These are phyloP conservation scores for Trisateles emortualis DNA, from an alignment of 2,888 invertebrate species.

Conservation along the genomic window DNA sequence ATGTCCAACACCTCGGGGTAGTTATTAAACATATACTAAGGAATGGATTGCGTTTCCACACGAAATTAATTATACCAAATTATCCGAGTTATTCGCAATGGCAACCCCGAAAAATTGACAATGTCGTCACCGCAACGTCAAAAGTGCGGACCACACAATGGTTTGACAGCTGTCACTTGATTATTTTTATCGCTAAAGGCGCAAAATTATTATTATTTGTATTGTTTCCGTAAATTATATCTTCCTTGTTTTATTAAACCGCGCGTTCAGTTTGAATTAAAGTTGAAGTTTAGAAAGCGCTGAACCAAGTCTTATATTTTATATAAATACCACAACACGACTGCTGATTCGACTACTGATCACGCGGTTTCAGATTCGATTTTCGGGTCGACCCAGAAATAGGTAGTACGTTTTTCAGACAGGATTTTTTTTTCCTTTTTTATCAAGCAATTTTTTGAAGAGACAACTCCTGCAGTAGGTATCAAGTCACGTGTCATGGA, in stretches of 20 bases:
- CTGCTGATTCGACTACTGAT: no score
- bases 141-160: slow-evolving; percentile 61
- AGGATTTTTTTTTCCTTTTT: no score
- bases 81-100: slow-evolving; percentile 39
- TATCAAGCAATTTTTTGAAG: no score
- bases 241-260: slow-evolving; percentile 9
- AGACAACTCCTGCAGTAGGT: no score
- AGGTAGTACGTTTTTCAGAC: no score
- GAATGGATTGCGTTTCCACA: slow-evolving; percentile 45
- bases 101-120: slow-evolving; percentile 47
- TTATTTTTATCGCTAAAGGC: slow-evolving; percentile 31
- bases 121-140: slow-evolving; percentile 48
- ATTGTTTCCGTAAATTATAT: slow-evolving; percentile 12
- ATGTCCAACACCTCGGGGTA: slow-evolving; percentile 70
- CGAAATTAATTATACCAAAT: slow-evolving; percentile 55
- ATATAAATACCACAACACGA: no score
- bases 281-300: background rate
- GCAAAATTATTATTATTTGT: slow-evolving; percentile 11
- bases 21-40: slow-evolving; percentile 50
- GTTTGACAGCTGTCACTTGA: slow-evolving; percentile 61
- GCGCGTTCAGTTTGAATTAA: background rate
- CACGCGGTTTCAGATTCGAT: no score
- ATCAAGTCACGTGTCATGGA: no score
- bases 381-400: no score
- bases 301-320: background rate